Evolutionary conservation across 2,797 vertebrate genomes (phyloP).

Genomic region (Sebastes glaucus): DNA sequence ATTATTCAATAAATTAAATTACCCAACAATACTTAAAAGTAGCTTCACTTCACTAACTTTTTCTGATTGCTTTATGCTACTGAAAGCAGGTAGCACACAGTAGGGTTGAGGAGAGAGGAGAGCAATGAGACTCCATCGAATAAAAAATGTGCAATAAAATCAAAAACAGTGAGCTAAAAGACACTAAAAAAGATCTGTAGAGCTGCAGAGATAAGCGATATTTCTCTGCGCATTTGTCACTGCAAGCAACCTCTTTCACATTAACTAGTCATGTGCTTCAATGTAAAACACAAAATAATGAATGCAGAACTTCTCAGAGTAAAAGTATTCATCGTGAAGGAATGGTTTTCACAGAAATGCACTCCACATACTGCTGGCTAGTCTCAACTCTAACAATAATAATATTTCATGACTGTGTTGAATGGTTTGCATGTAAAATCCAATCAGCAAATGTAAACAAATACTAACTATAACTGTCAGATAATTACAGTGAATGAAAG

Average conservation of each 20-base stretch:
- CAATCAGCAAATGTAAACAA: background rate
- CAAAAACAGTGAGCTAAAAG: background rate
- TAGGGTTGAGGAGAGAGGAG: background rate
- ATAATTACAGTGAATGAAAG: background rate
- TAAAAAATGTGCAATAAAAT: fast-evolving
- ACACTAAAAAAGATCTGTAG: background rate
- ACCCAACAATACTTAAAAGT: background rate
- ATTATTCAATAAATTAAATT: background rate
- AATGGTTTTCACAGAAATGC: background rate
- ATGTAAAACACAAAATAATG: background rate
- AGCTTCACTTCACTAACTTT: background rate
- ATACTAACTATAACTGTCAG: background rate
- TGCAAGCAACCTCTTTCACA: background rate
- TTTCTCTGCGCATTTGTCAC: background rate
- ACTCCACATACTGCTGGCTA: background rate
- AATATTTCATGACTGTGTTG: background rate
- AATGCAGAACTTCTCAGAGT: background rate
- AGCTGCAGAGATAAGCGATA: background rate
- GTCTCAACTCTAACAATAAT: background rate
- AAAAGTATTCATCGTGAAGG: background rate
- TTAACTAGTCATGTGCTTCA: background rate
- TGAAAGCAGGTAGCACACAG: background rate
- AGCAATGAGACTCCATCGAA: background rate
- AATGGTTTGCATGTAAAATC: background rate
- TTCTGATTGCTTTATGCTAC: background rate